Evolutionary conservation across 2,888 invertebrate species (phyloP), one percentile per base, ranked within the genome.

Genomic region (Apotomis capreana): DNA sequence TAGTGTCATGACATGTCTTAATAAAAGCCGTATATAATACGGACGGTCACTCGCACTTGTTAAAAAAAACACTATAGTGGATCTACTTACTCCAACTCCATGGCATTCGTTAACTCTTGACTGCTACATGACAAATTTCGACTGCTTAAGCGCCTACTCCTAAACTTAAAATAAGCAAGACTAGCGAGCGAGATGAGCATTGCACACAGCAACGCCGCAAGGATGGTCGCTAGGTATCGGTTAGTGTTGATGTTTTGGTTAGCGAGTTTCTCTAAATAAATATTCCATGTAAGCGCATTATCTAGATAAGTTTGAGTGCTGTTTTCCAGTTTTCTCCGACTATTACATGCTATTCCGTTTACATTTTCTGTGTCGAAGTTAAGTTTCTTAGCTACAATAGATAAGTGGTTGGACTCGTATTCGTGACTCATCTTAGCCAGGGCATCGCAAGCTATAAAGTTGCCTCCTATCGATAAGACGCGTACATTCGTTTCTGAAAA

Each of bases 61-160:
- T 10, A 26, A 26, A 26, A 26, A 26, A 26, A 26, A 1, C 26
- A 26, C 26, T 26, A 15, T 15, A 26, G 26, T 26, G 26, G 26
- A 26, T 26, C 26, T 26, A 26, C 26, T 36, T 72, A 72, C 9
- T 72, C 68, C 63, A 72, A 58, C 62, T 72, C 72, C 9, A 72
- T 72, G 3, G 63, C 68, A 72, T 72, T 68, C 5, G 68, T 36
- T 12, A 72, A 61, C 1, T 57, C 63, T 59, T 72, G 62, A 36
- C 58, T 68, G 37, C 72, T 72, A 10, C 13, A 52, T 15, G 62
- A 68, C 10, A 68, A 15, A 15, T 5, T 36, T 5, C 36, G 46
- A 8, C 15, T 52, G 9, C 5, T 12, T 15, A 44, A 1, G 0
- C 52, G 5, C 5, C n/a, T 57, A 15, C 40, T 52, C 55, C 37